Evolutionary conservation across 2,797 vertebrate species (phyloP), one percentile per base, ranked within the genome.

Genomic region (Picus viridis): DNA sequence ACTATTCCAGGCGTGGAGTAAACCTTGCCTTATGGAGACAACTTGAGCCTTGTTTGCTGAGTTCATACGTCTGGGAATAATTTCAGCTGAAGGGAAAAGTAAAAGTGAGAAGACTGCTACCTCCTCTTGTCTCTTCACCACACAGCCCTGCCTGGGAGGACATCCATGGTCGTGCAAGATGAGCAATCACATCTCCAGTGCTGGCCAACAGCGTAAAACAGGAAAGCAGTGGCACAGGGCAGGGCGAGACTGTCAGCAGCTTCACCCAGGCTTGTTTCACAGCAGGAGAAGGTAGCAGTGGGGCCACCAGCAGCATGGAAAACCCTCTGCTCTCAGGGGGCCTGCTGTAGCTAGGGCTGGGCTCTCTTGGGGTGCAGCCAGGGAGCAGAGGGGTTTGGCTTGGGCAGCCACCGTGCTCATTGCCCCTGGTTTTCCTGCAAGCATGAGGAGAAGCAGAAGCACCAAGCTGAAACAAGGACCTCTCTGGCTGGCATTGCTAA

Each of bases 61-160:
- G 94, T 93, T 96, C 90, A 90, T 75, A 90, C 6, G 79, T 91
- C 95, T 96, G 96, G 95, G 89, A 97, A 93, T 95, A 94, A 96
- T 96, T 96, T 97, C 93, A 71, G 34, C 80, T 69, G 74, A 95
- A 26, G 83, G 47, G 80, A 93, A 93, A 93, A 94, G 79, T 81
- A 94, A 90, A 95, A 97, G 88, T 93, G 93, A 94, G 88, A 94
- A 92, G 54, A 39, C 84, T 72, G 36, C 43, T 49, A 62, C 34
- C 68, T 53, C 34, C 53, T 47, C 68, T 19, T 1, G 15, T 79
- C 80, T 43, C 51, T 77, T 47, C n/a, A 7, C n/a, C 24, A 15
- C 1, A 7, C 36, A 56, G 86, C 83, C 58, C 59, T 78, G 75
- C 47, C 69, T 32, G 76, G 65, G 62, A 72, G 34, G 47, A 24